These are phyloP conservation scores for Coremacera marginata DNA, from an alignment of 2,888 invertebrate species.

Conservation along the genomic window DNA sequence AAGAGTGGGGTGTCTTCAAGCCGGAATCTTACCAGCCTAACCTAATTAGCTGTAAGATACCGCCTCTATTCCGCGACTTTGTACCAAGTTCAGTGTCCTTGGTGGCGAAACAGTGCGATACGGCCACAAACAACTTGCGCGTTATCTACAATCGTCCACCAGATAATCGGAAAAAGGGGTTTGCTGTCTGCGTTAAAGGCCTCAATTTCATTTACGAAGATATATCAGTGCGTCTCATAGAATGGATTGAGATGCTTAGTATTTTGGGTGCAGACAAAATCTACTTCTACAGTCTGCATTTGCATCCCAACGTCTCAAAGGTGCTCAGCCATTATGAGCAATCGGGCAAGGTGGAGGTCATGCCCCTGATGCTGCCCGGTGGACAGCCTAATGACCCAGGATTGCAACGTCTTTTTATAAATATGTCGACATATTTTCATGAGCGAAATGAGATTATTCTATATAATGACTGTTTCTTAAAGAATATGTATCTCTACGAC, in stretches of 20 bases:
- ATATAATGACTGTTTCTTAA: constrained; percentile 93
- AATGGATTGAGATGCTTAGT: constrained; percentile 89
- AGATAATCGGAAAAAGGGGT: constrained; percentile 72
- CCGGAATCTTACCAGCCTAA: constrained; percentile 89
- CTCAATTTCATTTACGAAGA: constrained; percentile 91
- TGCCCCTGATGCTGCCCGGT: constrained; percentile 83
- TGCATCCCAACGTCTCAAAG: constrained; percentile 88
- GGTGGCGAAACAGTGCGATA: constrained; percentile 84
- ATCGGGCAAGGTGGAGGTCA: constrained; percentile 77
- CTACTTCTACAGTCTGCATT: constrained; percentile 86
- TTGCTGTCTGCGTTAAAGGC: constrained; percentile 92
- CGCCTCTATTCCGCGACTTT: constrained; percentile 75
- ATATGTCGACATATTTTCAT: constrained; percentile 89
- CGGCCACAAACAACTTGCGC: constrained; percentile 82
- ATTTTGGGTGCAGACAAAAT: constrained; percentile 88
- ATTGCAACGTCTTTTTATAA: constrained; percentile 86
- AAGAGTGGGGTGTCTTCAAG: constrained; percentile 90
- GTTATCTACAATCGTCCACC: constrained; percentile 81
- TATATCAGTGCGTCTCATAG: constrained; percentile 84
- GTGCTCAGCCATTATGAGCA: constrained; percentile 74
- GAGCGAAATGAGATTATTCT: constrained; percentile 92
- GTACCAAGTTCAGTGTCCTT: constrained; percentile 85
- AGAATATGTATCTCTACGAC: constrained; percentile 87
- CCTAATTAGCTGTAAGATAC: constrained; percentile 86
- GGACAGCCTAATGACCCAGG: constrained; percentile 87